Conservation (phyloP, 2,888 invertebrate species). For the Thyatira batis region DNA sequence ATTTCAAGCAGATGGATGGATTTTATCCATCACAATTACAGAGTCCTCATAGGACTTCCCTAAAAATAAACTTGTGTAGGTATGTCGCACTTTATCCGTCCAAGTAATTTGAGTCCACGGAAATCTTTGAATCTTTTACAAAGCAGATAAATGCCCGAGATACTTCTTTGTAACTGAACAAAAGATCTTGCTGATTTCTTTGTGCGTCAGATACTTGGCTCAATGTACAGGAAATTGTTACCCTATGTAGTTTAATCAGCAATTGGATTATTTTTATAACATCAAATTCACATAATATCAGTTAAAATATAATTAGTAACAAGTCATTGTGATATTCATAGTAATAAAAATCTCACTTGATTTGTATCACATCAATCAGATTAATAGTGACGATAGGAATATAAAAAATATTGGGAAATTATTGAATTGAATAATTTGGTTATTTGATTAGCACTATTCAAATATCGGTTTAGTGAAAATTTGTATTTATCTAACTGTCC, state of each 20-base stretch:
- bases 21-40: slow-evolving; percentile 25
- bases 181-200: slow-evolving; percentile 43
- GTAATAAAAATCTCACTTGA: no score
- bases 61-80: slow-evolving; percentile 25
- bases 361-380: no score
- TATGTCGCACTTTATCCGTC: slow-evolving; percentile 18
- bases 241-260: neutral
- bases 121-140: slow-evolving; percentile 34
- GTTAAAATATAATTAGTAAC: no score
- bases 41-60: slow-evolving; percentile 20
- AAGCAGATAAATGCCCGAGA: slow-evolving; percentile 54
- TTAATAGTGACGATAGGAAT: no score
- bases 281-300: neutral
- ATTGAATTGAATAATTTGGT: no score
- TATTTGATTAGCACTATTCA: no score
- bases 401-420: no score
- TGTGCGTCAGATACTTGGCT: slow-evolving; percentile 30
- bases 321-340: no score
- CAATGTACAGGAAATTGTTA: slow-evolving; percentile 6
- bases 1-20: slow-evolving; percentile 32
- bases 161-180: slow-evolving; percentile 43
- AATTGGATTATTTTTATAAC: no score
- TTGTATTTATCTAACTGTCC: neutral
- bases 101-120: slow-evolving; percentile 36
- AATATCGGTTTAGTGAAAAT: neutral